Conservation (phyloP, 2,797 vertebrate species). For the Danio aesculapii region DNA sequence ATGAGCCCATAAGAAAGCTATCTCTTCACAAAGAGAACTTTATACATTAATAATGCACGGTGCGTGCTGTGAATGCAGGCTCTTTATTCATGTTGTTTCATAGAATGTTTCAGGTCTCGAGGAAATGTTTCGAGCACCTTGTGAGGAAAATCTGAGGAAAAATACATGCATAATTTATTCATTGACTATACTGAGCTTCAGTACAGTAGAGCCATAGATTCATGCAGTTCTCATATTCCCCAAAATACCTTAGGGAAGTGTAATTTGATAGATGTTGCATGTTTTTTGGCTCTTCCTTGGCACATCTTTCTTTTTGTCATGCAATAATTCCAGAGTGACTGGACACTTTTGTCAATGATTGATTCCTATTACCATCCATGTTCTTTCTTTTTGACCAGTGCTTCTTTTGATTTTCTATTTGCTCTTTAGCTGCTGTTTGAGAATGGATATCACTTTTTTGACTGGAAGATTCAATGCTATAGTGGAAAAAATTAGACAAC, state of each 20-base stretch:
- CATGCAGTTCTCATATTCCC: not conserved
- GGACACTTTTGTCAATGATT: not conserved
- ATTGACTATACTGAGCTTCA: not conserved
- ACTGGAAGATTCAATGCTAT: too few relatives aligned
- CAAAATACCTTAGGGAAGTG: not conserved
- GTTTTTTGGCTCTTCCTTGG: not conserved
- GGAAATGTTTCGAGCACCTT: not conserved
- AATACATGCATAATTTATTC: not conserved
- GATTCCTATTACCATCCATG: not conserved
- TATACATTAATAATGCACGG: not conserved
- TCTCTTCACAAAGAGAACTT: not conserved
- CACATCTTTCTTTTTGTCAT: conserved; percentile 8
- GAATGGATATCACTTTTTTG: not conserved
- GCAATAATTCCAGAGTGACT: not conserved
- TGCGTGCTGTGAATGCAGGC: not conserved
- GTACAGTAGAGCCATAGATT: not conserved
- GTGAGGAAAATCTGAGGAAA: not conserved
- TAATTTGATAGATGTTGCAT: not conserved
- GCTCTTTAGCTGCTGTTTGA: not conserved
- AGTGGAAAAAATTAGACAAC: too few relatives aligned
- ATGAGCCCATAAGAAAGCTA: too few relatives aligned
- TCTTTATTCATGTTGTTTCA: not conserved
- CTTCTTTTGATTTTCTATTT: not conserved
- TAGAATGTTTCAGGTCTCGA: not conserved
- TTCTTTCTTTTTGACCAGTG: not conserved